Percentiles rank a stretch among this genome's conserved stretches.
Conservation (phyloP, 2,888 invertebrate genomes). For the Melikaiella ostensackeni region DNA sequence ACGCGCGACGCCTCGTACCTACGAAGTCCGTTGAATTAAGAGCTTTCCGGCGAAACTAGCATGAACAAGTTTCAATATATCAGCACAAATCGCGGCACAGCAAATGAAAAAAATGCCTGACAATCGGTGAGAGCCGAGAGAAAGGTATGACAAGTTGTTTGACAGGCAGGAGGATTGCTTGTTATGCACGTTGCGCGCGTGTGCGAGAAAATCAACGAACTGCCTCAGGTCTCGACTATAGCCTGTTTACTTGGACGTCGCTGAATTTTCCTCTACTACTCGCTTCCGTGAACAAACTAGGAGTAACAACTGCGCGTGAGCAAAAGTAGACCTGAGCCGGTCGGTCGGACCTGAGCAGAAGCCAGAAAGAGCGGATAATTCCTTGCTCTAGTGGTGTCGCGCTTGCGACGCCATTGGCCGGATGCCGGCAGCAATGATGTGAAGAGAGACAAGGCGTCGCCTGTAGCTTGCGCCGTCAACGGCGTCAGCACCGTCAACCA, state of each 20-base stretch:
- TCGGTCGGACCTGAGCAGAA: conserved; percentile 20
- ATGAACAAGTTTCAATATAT: background rate
- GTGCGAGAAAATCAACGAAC: conserved; percentile 28
- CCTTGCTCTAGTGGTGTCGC: background rate
- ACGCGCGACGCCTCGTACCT: conserved; percentile 39
- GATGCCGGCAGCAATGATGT: conserved; percentile 19
- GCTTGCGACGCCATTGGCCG: conserved; percentile 31
- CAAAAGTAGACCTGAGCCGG: conserved; percentile 5
- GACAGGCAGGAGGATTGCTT: background rate
- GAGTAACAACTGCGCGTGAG: conserved; percentile 37
- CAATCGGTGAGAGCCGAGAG: background rate
- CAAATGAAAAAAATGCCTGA: background rate
- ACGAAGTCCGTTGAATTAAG: conserved; percentile 10
- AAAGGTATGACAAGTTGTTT: conserved; percentile 15
- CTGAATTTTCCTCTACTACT: conserved; percentile 34
- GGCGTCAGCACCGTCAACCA: background rate
- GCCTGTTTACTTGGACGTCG: conserved; percentile 35
- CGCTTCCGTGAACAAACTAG: conserved; percentile 13
- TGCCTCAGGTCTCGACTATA: conserved; percentile 20
- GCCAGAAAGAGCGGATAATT: conserved; percentile 14
- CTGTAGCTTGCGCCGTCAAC: background rate
- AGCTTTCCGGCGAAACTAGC: conserved; percentile 11
- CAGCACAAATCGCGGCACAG: background rate
- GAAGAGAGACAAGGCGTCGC: conserved; percentile 23
- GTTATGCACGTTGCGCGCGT: conserved; percentile 28